Percentiles rank a stretch among this genome's conserved stretches.
These are phyloP conservation scores for Nematostella vectensis DNA, from an alignment of 92 coral and sea anemone species.

Conservation along the genomic window DNA sequence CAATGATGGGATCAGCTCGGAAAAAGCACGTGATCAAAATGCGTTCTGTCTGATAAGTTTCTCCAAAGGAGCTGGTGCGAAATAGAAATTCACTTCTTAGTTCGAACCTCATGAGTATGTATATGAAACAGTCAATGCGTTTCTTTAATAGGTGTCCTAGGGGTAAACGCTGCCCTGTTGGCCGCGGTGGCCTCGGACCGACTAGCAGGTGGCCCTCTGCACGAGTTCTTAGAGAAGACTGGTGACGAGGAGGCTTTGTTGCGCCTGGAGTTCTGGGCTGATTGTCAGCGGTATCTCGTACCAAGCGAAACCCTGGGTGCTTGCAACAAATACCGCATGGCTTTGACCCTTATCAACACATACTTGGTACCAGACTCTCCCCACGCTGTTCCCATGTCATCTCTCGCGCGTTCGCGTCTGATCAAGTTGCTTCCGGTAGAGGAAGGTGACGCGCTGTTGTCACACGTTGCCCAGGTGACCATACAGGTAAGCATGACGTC, in stretches of 20 bases:
- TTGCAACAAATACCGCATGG: conserved; percentile 58
- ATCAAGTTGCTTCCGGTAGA: conserved; percentile 51
- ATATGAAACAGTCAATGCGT: too few relatives aligned
- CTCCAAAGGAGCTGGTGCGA: too few relatives aligned
- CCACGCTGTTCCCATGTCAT: conserved; percentile 34
- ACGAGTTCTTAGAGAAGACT: conserved; percentile 35
- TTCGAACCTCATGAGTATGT: too few relatives aligned
- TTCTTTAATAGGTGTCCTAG: too few relatives aligned
- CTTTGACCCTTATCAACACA: conserved; percentile 60
- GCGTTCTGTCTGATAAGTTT: too few relatives aligned
- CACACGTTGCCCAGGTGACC: conserved; percentile 19
- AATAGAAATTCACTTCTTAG: too few relatives aligned
- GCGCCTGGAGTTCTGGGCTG: conserved; percentile 87
- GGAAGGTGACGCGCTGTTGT: conserved; percentile 45
- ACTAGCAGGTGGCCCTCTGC: conserved; percentile 85
- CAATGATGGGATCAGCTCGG: too few relatives aligned
- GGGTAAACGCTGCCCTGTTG: conserved; percentile 3
- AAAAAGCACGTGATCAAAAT: too few relatives aligned
- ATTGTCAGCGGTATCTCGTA: conserved; percentile 68
- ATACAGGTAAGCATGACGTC: conserved; percentile 38
- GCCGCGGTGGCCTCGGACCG: conserved; percentile 48
- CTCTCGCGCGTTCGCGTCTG: conserved; percentile 35
- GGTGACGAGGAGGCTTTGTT: conserved; percentile 35
- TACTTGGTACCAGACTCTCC: conserved; percentile 69
- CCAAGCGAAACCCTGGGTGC: conserved; percentile 42